A percentile compares a stretch with the other conserved stretches of the same genome.
Evolutionary conservation across 2,797 vertebrate genomes (phyloP).

Genomic region (Rhadinocentrus ornatus): DNA sequence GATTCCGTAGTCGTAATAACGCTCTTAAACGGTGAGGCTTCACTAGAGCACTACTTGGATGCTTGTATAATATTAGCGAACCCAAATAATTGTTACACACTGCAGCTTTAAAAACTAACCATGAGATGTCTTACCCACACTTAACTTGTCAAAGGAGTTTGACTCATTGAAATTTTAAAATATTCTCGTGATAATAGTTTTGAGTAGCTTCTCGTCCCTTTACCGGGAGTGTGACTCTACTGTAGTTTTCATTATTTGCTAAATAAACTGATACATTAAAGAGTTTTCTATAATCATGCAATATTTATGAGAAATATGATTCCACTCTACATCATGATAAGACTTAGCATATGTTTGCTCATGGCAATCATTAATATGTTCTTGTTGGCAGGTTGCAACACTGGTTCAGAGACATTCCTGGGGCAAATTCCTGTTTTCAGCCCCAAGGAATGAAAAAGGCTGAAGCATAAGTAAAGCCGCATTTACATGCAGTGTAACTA

Average conservation of each 20-base stretch:
- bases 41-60: too few relatives aligned
- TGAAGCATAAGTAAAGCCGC: constrained; percentile 12
- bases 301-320: neutral
- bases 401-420: constrained; percentile 32
- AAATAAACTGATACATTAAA: constrained; percentile 10
- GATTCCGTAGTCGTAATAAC: too few relatives aligned
- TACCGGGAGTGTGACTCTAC: constrained; percentile 2
- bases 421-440: constrained; percentile 38
- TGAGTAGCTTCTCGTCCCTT: neutral
- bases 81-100: too few relatives aligned
- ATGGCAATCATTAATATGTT: constrained; percentile 24
- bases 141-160: neutral
- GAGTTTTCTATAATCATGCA: constrained; percentile 21
- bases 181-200: neutral
- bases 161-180: neutral
- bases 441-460: constrained; percentile 20
- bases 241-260: neutral
- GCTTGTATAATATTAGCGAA: too few relatives aligned
- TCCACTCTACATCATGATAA: neutral
- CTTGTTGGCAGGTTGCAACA: constrained; percentile 23
- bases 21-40: too few relatives aligned
- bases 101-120: constrained; percentile 9
- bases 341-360: constrained; percentile 55
- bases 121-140: neutral
- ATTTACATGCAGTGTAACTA: neutral